These are phyloP conservation scores for Drosophila bunnanda DNA, from an alignment of 2,888 invertebrate genomes.

Conservation along the genomic window DNA sequence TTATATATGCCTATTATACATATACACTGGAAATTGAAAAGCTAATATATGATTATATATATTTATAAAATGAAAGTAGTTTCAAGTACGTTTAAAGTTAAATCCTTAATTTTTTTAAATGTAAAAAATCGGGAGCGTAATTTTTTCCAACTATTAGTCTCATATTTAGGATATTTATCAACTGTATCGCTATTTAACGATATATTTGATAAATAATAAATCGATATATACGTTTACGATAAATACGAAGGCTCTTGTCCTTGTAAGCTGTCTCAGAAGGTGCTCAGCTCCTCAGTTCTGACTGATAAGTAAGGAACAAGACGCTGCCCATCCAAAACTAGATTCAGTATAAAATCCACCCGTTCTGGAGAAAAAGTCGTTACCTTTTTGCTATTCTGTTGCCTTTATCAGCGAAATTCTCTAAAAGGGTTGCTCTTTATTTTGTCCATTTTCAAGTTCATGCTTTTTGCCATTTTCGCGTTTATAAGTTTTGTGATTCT, in stretches of 20 bases:
- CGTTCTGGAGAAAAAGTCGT: constrained; percentile 5
- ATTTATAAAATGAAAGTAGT: constrained; percentile 41
- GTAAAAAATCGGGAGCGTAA: no score
- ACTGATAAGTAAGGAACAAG: background rate
- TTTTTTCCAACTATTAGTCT: no score
- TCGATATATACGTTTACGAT: background rate
- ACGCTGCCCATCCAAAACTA: background rate
- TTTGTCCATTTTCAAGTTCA: constrained; percentile 54
- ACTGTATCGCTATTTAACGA: background rate
- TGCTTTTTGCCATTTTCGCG: constrained; percentile 52
- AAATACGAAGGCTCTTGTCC: background rate
- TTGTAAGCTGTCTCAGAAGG: background rate
- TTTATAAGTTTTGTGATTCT: constrained; percentile 65
- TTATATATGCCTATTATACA: constrained; percentile 56
- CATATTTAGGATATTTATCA: background rate
- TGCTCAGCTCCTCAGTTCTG: background rate
- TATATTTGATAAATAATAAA: background rate
- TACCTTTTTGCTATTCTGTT: constrained; percentile 69
- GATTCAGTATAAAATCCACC: background rate
- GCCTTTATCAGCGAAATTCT: constrained; percentile 79
- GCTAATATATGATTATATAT: constrained; percentile 46
- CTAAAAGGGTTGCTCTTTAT: constrained; percentile 77
- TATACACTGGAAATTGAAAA: constrained; percentile 42
- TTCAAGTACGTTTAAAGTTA: no score
- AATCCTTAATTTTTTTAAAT: no score